phyloP scores from a whole-genome alignment of 2,888 invertebrate genomes.

The Meganola albula region DNA sequence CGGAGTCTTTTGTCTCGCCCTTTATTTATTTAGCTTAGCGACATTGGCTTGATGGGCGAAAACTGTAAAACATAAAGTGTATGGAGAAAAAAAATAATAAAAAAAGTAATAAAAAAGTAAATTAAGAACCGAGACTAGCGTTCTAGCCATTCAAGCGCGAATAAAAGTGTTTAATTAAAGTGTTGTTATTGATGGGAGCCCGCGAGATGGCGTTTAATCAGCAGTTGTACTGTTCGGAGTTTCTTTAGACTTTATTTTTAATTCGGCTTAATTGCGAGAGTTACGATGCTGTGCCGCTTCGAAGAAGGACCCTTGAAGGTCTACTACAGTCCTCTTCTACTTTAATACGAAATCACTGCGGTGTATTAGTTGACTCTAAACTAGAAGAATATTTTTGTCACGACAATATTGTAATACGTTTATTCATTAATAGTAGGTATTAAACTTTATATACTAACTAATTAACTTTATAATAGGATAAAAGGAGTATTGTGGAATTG shows the following conservation, averaged over 20 bases:
- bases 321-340: too few species aligned
- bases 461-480: too few species aligned
- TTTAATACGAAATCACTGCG: too few species aligned
- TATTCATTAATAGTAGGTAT: too few species aligned
- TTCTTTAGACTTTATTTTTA: slow-evolving; percentile 68
- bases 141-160: slow-evolving; percentile 59
- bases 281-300: slow-evolving; percentile 55
- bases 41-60: slow-evolving; percentile 30
- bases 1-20: slow-evolving; percentile 40
- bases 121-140: slow-evolving; percentile 58
- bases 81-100: slow-evolving; percentile 47
- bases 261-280: slow-evolving; percentile 71
- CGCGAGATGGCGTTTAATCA: slow-evolving; percentile 75
- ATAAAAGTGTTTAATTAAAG: slow-evolving; percentile 76
- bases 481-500: too few species aligned
- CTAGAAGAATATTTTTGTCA: too few species aligned
- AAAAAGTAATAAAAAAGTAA: slow-evolving; percentile 50
- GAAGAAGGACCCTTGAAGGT: too few species aligned
- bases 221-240: slow-evolving; percentile 47
- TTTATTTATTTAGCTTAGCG: slow-evolving; percentile 40
- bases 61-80: slow-evolving; percentile 43
- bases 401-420: too few species aligned
- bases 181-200: slow-evolving; percentile 74
- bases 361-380: too few species aligned
- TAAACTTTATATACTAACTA: too few species aligned